These are phyloP conservation scores for Drosophila nikananu DNA, from an alignment of 1,140 invertebrate species.

Conservation along the genomic window DNA sequence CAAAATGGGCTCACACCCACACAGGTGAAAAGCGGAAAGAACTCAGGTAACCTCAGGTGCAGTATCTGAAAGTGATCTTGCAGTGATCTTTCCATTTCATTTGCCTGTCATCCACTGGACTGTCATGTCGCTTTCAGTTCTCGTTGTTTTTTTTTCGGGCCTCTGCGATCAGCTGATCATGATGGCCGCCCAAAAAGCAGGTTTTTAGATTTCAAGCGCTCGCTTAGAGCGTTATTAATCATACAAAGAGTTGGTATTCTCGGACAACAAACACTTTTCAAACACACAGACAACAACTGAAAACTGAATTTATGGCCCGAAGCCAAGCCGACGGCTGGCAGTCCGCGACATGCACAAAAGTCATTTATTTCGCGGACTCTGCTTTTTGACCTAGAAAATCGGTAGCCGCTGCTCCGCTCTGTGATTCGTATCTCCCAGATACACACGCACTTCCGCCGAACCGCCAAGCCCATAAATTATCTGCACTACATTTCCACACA, in stretches of 20 bases:
- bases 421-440: slow-evolving; percentile 69
- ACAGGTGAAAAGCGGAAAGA: slow-evolving; percentile 19
- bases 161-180: slow-evolving; percentile 73
- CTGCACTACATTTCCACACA: slow-evolving; percentile 53
- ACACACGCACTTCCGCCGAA: slow-evolving; percentile 75
- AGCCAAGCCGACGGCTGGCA: slow-evolving; percentile 65
- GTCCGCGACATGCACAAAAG: slow-evolving; percentile 75
- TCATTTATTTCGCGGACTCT: slow-evolving; percentile 71
- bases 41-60: not conserved
- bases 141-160: slow-evolving; percentile 15
- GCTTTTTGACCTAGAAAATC: slow-evolving; percentile 72
- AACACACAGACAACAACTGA: slow-evolving; percentile 28
- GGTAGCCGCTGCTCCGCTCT: slow-evolving; percentile 37
- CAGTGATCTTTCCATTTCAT: slow-evolving; percentile 38
- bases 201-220: slow-evolving; percentile 43
- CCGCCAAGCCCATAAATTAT: slow-evolving; percentile 71
- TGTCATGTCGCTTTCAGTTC: slow-evolving; percentile 56
- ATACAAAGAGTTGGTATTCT: slow-evolving; percentile 43
- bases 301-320: slow-evolving; percentile 56
- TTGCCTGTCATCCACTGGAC: slow-evolving; percentile 56
- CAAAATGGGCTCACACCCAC: slow-evolving; percentile 67
- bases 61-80: not conserved
- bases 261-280: slow-evolving; percentile 60
- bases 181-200: slow-evolving; percentile 78
- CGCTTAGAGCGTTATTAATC: slow-evolving; percentile 62